These are phyloP conservation scores for Chalcis sispes DNA, from an alignment of 2,888 invertebrate species.

Conservation along the genomic window DNA sequence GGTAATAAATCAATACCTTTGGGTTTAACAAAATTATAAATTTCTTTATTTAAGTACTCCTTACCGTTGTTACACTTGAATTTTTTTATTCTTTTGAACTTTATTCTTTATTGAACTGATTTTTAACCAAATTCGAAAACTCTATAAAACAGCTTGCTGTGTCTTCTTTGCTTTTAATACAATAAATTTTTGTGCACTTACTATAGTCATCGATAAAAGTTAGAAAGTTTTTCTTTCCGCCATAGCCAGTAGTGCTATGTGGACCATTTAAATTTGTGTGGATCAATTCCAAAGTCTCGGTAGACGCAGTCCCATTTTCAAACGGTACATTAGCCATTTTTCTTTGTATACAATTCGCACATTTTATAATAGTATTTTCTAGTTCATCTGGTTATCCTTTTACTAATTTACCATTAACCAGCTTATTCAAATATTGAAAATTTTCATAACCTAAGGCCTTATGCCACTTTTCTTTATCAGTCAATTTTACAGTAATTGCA, in stretches of 20 bases:
- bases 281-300: conserved; percentile 6
- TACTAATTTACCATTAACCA: conserved; percentile 13
- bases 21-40: neutral
- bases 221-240: conserved; percentile 20
- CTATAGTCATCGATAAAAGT: conserved; percentile 28
- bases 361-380: conserved; percentile 20
- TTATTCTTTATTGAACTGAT: neutral
- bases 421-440: conserved; percentile 33
- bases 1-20: neutral
- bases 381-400: conserved; percentile 25
- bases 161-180: conserved; percentile 21
- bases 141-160: conserved; percentile 27
- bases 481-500: neutral
- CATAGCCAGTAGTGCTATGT: conserved; percentile 12
- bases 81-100: neutral
- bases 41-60: neutral
- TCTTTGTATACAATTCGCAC: conserved; percentile 27
- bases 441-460: conserved; percentile 24
- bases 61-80: neutral
- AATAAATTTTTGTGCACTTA: conserved; percentile 10
- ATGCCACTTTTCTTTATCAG: conserved; percentile 35
- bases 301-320: conserved; percentile 7
- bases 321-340: conserved; percentile 43
- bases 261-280: conserved; percentile 42
- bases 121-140: neutral